These are phyloP conservation scores for Arothron firmamentum DNA, from an alignment of 2,113 vertebrate genomes.

Conservation along the genomic window DNA sequence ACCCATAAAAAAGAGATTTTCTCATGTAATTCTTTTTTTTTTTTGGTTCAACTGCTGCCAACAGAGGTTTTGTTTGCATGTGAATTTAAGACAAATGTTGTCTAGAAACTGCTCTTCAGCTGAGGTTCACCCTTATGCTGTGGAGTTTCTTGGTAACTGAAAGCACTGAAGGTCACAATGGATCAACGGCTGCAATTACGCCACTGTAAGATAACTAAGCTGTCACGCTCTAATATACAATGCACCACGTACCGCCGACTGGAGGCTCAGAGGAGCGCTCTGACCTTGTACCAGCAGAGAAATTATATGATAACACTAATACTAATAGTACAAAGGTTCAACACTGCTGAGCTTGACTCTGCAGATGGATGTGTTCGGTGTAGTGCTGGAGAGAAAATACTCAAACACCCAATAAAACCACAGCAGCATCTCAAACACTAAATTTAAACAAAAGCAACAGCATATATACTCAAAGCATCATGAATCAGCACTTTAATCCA, in stretches of 20 bases:
- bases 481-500: not conserved
- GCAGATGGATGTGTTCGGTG: too few relatives aligned
- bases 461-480: not conserved
- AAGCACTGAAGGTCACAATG: conserved; percentile 23
- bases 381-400: too few relatives aligned
- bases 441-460: too few relatives aligned
- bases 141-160: conserved; percentile 24
- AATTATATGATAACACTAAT: too few relatives aligned
- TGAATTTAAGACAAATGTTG: not conserved
- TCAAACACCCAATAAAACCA: too few relatives aligned
- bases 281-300: not conserved
- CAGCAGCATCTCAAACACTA: too few relatives aligned
- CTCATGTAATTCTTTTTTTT: too few relatives aligned
- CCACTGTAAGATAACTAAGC: conserved; percentile 22
- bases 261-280: not conserved
- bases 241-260: not conserved
- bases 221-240: conserved; percentile 3
- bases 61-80: not conserved
- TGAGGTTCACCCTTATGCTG: conserved; percentile 3
- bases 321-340: too few relatives aligned
- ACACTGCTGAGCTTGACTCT: too few relatives aligned
- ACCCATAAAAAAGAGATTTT: not conserved
- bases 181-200: conserved; percentile 29
- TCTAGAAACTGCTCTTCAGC: conserved; percentile 5
- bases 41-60: too few relatives aligned